Evolutionary conservation across 1,140 invertebrate species (phyloP).

Genomic region (Drosophila prosaltans): DNA sequence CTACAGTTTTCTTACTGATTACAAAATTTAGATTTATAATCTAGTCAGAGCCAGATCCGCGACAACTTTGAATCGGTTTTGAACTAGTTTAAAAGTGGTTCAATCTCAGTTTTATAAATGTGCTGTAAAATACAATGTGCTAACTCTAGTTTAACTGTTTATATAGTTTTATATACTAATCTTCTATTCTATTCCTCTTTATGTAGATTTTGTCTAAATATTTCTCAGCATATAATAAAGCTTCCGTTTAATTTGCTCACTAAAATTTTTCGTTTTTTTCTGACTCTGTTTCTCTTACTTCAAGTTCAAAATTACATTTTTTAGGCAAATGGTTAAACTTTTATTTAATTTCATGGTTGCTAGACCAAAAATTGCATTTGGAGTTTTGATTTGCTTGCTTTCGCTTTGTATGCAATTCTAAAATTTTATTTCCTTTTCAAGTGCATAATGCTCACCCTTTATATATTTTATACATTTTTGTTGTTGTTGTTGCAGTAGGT

Average conservation of each 20-base stretch:
- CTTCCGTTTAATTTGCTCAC: not conserved
- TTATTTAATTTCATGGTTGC: constrained; percentile 25
- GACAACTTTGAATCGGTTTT: not conserved
- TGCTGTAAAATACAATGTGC: not conserved
- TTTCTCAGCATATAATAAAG: too few relatives aligned
- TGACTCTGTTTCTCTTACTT: not conserved
- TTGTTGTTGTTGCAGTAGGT: not conserved
- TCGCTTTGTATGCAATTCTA: constrained; percentile 23
- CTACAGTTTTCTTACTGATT: too few relatives aligned
- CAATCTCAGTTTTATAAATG: not conserved
- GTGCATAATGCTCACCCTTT: constrained; percentile 12
- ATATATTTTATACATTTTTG: not conserved
- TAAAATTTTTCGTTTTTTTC: not conserved
- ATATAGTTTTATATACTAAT: too few relatives aligned
- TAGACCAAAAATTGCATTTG: constrained; percentile 22
- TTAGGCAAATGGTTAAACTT: constrained; percentile 20
- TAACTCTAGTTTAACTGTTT: not conserved
- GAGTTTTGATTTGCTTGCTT: constrained; percentile 2
- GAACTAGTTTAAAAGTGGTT: not conserved
- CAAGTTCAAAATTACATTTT: constrained; percentile 22
- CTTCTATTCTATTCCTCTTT: too few relatives aligned
- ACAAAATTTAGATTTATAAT: not conserved
- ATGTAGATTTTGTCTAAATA: too few relatives aligned
- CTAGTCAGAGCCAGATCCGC: not conserved
- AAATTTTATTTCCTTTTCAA: constrained; percentile 26